A percentile compares a stretch with the other conserved stretches of the same genome.
These are phyloP conservation scores for Acanthiza pusilla DNA, from an alignment of 2,797 vertebrate species.

Conservation along the genomic window DNA sequence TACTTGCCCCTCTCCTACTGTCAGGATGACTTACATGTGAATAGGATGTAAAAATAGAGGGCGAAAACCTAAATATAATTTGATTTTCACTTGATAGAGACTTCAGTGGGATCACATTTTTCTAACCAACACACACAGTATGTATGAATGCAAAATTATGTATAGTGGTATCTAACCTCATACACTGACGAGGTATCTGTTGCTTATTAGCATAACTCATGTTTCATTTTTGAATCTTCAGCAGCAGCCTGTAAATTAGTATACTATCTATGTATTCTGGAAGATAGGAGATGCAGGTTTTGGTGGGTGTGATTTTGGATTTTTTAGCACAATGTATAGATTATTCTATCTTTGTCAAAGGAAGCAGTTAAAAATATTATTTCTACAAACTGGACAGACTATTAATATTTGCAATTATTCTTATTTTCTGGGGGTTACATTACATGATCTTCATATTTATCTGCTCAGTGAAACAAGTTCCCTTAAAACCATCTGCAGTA, in stretches of 20 bases:
- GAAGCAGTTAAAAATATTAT: not conserved
- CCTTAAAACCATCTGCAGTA: not conserved
- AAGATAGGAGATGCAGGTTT: not conserved
- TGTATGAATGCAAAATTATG: not conserved
- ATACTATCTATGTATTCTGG: not conserved
- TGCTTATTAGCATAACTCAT: not conserved
- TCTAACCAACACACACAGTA: not conserved
- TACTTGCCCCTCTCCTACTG: not conserved
- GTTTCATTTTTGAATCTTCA: not conserved
- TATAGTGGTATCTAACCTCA: not conserved
- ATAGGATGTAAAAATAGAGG: not conserved
- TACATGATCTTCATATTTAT: not conserved
- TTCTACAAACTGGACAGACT: not conserved
- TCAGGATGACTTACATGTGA: not conserved
- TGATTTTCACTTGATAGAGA: not conserved
- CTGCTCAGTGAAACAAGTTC: not conserved
- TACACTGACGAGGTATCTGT: not conserved
- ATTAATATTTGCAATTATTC: not conserved
- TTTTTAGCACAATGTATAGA: not conserved
- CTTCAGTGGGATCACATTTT: not conserved
- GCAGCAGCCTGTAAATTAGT: not conserved
- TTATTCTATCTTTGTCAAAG: not conserved
- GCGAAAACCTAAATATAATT: not conserved
- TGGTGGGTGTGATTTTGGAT: fast-evolving
- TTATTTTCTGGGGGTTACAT: not conserved